Conservation (phyloP, 2,797 vertebrate species). For the Antennarius maculatus region DNA sequence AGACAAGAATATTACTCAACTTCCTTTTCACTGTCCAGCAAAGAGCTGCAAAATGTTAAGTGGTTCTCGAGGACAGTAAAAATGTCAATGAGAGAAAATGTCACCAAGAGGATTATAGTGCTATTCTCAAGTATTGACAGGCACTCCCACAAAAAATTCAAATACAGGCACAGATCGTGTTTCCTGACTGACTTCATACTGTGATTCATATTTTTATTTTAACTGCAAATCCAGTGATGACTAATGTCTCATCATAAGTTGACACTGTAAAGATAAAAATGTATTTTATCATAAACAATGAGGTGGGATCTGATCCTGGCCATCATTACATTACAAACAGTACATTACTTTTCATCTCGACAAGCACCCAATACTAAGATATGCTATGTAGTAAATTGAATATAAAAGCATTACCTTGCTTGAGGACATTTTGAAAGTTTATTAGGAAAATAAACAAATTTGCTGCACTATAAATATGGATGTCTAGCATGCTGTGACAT, state of each 20-base stretch:
- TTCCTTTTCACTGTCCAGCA: constrained; percentile 50
- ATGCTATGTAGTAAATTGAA: constrained; percentile 34
- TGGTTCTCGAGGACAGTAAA: constrained; percentile 71
- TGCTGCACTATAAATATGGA: constrained; percentile 59
- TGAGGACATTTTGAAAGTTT: constrained; percentile 42
- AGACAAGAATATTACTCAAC: constrained; percentile 68
- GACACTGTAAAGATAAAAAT: background rate
- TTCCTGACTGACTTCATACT: constrained; percentile 16
- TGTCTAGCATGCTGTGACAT: constrained; percentile 21
- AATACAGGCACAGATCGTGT: constrained; percentile 3
- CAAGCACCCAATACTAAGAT: constrained; percentile 21
- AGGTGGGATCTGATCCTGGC: background rate
- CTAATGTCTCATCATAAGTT: constrained; percentile 1
- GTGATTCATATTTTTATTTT: constrained; percentile 17
- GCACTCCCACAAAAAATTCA: constrained; percentile 14
- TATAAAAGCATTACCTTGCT: constrained; percentile 39
- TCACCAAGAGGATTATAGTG: constrained; percentile 58
- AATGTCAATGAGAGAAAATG: constrained; percentile 80
- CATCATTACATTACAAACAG: constrained; percentile 18
- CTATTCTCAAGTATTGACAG: constrained; percentile 52
- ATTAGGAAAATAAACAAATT: constrained; percentile 48
- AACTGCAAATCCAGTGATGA: constrained; percentile 15
- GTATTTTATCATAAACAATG: background rate
- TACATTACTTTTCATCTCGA: constrained; percentile 4
- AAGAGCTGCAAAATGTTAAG: constrained; percentile 69